These are phyloP conservation scores for Zhengitettix transpicula DNA, from an alignment of 2,888 invertebrate species.

Conservation along the genomic window DNA sequence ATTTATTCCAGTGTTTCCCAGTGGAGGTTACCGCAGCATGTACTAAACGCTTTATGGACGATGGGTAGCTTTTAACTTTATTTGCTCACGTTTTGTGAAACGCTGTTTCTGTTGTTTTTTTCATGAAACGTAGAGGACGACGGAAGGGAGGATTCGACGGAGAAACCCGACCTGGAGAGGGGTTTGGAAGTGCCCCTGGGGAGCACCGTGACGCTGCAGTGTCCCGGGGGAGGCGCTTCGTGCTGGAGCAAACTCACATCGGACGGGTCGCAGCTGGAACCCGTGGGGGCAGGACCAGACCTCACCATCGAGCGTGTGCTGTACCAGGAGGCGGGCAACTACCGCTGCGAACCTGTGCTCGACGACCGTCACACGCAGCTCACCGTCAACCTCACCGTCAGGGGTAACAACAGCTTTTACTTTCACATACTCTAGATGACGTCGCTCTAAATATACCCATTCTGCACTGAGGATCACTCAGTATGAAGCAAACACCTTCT, in stretches of 20 bases:
- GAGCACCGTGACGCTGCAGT: slow-evolving; percentile 57
- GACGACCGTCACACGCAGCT: slow-evolving; percentile 19
- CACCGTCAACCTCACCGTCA: slow-evolving; percentile 29
- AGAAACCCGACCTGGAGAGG: slow-evolving; percentile 9
- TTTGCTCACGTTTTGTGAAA: not conserved
- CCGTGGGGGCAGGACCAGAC: slow-evolving; percentile 35
- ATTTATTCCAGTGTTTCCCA: too few species aligned
- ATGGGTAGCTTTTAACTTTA: too few species aligned
- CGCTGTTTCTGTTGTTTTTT: not conserved
- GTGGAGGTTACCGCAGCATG: too few species aligned
- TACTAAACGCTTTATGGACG: too few species aligned
- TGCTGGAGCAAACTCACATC: slow-evolving; percentile 29
- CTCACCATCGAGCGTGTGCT: slow-evolving; percentile 51
- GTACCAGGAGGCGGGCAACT: slow-evolving; percentile 61
- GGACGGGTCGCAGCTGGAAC: slow-evolving; percentile 25
- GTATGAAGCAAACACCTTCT: too few species aligned
- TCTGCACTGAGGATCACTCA: too few species aligned
- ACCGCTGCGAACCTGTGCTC: slow-evolving; percentile 37
- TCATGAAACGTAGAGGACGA: not conserved
- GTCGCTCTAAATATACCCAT: too few species aligned
- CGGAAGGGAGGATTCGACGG: slow-evolving; percentile 6
- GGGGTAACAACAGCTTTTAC: slow-evolving; percentile 21
- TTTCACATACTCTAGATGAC: too few species aligned
- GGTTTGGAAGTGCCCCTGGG: slow-evolving; percentile 63
- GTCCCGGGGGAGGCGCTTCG: not conserved